These are phyloP conservation scores for Masticophis lateralis DNA, from an alignment of 2,797 vertebrate genomes.

Conservation along the genomic window DNA sequence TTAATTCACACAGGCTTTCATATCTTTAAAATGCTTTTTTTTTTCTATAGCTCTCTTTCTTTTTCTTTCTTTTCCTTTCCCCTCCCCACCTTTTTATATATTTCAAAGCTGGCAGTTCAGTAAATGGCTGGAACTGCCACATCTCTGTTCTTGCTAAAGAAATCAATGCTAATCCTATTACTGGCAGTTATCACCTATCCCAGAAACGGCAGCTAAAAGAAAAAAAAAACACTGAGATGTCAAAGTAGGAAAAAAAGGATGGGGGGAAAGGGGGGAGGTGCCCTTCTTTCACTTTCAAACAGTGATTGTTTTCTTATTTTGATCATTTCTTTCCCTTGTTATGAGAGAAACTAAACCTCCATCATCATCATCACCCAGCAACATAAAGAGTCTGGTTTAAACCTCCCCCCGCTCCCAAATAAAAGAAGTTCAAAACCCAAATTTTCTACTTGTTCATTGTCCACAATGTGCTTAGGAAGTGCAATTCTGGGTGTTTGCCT, in stretches of 20 bases:
- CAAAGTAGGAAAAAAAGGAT: conserved; percentile 85
- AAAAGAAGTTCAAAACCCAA: neutral
- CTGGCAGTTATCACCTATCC: conserved; percentile 99
- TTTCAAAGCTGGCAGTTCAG: conserved; percentile 99
- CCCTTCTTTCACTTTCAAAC: conserved; percentile 99
- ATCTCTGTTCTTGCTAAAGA: conserved; percentile 99
- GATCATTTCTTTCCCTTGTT: conserved; percentile 91
- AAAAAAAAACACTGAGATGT: conserved; percentile 90
- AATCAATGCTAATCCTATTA: conserved; percentile 99
- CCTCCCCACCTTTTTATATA: conserved; percentile 85
- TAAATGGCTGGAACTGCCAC: conserved; percentile 99
- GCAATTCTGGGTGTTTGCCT: neutral
- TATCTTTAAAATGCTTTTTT: conserved; percentile 94
- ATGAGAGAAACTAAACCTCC: conserved; percentile 75
- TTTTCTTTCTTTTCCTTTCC: conserved; percentile 66
- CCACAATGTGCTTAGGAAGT: conserved; percentile 29
- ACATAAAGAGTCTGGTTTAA: conserved; percentile 35
- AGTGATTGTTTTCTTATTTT: conserved; percentile 82
- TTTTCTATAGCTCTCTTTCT: conserved; percentile 74
- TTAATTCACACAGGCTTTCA: conserved; percentile 85
- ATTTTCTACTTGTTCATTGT: conserved; percentile 46
- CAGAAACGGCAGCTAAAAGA: conserved; percentile 95
- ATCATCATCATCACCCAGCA: neutral
- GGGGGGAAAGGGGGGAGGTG: conserved; percentile 69
- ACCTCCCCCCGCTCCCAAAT: neutral